Evolutionary conservation across 2,113 vertebrate species (phyloP).

Genomic region (Pseudorasbora parva): DNA sequence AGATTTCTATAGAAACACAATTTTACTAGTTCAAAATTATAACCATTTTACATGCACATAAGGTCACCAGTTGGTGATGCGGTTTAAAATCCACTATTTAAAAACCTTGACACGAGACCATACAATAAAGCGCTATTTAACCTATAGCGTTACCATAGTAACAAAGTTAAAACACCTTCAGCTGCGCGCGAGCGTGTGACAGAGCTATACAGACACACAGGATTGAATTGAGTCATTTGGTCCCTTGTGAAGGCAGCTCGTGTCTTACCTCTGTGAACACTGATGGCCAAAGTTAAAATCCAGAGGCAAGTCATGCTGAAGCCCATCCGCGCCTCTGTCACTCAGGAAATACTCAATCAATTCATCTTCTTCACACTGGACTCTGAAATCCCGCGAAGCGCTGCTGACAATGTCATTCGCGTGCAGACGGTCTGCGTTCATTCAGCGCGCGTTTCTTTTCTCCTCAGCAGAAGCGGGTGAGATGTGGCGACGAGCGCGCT

Average conservation of each 20-base stretch:
- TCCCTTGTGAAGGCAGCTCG: slow-evolving; percentile 1
- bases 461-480: slow-evolving; percentile 18
- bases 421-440: slow-evolving; percentile 28
- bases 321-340: slow-evolving; percentile 60
- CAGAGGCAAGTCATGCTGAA: slow-evolving; percentile 77
- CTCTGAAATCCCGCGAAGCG: slow-evolving; percentile 28
- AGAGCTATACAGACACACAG: background rate
- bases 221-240: background rate
- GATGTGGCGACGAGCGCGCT: background rate
- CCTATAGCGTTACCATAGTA: slow-evolving; percentile 14
- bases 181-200: background rate
- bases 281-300: slow-evolving; percentile 78
- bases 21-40: background rate
- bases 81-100: background rate
- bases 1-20: background rate
- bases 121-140: slow-evolving; percentile 28
- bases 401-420: slow-evolving; percentile 11
- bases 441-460: slow-evolving; percentile 12
- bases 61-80: background rate
- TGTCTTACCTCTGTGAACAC: slow-evolving; percentile 75
- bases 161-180: slow-evolving; percentile 29
- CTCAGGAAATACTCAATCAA: slow-evolving; percentile 68
- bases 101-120: background rate
- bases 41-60: background rate
- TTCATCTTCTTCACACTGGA: slow-evolving; percentile 51